A percentile compares a stretch with the other conserved stretches of the same genome.
phyloP scores from a whole-genome alignment of 2,113 vertebrate genomes.

The Myiopsitta monachus region DNA sequence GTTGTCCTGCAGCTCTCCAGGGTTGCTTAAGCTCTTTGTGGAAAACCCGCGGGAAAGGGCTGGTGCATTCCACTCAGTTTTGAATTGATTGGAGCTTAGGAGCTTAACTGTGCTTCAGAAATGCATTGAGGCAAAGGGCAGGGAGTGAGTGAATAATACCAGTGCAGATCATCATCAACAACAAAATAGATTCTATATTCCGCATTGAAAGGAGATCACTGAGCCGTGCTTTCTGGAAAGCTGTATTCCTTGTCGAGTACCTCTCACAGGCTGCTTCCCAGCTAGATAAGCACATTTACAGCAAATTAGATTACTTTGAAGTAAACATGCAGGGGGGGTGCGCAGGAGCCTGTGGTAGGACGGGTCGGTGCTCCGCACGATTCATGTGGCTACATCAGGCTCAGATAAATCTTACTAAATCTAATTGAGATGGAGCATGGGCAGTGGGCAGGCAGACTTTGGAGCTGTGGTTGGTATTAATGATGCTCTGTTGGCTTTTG shows the following conservation, averaged over 20 bases:
- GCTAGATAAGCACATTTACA: neutral
- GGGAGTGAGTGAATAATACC: neutral
- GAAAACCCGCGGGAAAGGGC: neutral
- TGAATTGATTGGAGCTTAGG: neutral
- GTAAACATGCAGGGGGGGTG: neutral
- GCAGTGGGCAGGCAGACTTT: neutral
- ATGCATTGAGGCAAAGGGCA: neutral
- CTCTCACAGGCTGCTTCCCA: neutral
- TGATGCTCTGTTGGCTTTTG: neutral
- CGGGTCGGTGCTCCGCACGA: neutral
- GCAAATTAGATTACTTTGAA: slow-evolving; percentile 16
- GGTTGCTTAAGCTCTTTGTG: neutral
- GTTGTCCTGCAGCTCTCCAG: neutral
- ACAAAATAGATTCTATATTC: neutral
- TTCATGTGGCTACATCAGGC: neutral
- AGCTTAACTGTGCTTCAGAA: neutral
- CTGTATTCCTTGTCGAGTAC: neutral
- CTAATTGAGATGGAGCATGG: neutral
- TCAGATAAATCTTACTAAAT: slow-evolving; percentile 8
- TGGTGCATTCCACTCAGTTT: neutral
- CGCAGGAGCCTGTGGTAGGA: neutral
- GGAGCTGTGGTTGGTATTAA: neutral
- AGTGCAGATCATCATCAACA: neutral
- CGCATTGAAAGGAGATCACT: neutral
- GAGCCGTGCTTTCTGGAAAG: neutral